Conservation (phyloP, 1,140 invertebrate species). For the Trichoplusia ni region DNA sequence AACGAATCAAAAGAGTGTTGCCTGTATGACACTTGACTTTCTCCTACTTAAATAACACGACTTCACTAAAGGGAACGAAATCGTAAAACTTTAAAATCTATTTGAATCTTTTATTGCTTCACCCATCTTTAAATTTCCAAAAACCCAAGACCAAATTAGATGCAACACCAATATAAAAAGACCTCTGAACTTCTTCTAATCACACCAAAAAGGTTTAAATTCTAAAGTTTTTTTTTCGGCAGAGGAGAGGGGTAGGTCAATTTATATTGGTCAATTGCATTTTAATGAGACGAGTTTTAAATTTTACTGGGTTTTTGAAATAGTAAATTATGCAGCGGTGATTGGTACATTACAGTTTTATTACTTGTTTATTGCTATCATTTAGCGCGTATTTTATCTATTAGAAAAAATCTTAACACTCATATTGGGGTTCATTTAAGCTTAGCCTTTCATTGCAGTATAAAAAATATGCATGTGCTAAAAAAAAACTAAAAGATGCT, state of each 20-base stretch:
- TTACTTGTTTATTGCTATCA: conserved; percentile 4
- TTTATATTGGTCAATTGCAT: conserved; percentile 16
- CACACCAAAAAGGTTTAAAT: background rate
- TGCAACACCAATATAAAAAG: conserved; percentile 5
- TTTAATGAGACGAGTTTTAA: conserved; percentile 3
- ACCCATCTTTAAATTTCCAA: conserved; percentile 1
- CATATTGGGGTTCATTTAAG: too few species aligned
- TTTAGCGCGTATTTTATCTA: background rate
- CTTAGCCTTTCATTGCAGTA: too few species aligned
- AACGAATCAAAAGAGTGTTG: too few species aligned
- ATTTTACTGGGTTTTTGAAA: background rate
- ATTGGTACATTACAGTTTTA: background rate
- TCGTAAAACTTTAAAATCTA: conserved; percentile 33
- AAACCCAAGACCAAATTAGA: conserved; percentile 13
- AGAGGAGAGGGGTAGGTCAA: background rate
- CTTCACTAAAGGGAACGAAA: background rate
- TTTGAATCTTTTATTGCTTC: conserved; percentile 34
- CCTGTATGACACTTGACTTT: conserved; percentile 10
- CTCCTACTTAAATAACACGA: conserved; percentile 21
- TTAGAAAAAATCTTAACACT: background rate
- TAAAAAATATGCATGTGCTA: too few species aligned
- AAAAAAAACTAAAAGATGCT: too few species aligned
- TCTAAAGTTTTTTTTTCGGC: background rate
- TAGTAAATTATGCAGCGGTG: conserved; percentile 7
- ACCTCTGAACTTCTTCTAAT: background rate